These are phyloP conservation scores for Petrocephalus microphthalmus DNA, from an alignment of 2,113 vertebrate genomes.

Conservation along the genomic window DNA sequence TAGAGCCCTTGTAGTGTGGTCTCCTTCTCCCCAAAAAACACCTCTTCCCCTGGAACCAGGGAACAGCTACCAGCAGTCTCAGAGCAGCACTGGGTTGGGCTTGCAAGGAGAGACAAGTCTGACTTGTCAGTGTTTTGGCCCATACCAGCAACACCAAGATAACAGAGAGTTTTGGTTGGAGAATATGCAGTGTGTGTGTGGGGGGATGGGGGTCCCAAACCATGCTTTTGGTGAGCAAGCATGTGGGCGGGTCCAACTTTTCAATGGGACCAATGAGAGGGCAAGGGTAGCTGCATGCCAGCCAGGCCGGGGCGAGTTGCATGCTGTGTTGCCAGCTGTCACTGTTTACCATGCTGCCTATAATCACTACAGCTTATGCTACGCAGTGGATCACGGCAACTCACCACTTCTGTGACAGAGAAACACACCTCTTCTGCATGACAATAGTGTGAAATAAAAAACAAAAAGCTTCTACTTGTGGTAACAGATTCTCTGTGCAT, in stretches of 20 bases:
- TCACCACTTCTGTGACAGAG: background rate
- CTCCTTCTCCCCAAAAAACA: background rate
- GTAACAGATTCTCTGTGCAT: background rate
- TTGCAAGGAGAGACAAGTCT: background rate
- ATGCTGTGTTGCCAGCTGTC: constrained; percentile 10
- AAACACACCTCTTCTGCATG: background rate
- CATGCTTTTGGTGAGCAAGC: background rate
- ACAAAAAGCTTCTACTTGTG: constrained; percentile 9
- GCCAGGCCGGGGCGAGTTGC: background rate
- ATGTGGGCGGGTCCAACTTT: background rate
- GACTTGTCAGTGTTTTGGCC: background rate
- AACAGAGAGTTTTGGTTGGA: background rate
- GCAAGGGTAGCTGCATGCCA: background rate
- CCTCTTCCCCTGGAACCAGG: background rate
- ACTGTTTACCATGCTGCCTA: background rate
- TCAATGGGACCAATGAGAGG: background rate
- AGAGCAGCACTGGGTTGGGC: background rate
- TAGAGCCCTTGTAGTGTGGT: background rate
- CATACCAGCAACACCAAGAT: background rate
- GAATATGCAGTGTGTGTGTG: background rate
- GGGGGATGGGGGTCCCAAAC: background rate
- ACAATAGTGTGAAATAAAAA: constrained; percentile 11
- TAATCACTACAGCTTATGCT: background rate
- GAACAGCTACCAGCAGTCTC: no score
- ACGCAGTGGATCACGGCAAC: background rate